Base-by-base conservation (phyloP, 2,113 vertebrate species). In the Leucopsar rothschildi region DNA sequence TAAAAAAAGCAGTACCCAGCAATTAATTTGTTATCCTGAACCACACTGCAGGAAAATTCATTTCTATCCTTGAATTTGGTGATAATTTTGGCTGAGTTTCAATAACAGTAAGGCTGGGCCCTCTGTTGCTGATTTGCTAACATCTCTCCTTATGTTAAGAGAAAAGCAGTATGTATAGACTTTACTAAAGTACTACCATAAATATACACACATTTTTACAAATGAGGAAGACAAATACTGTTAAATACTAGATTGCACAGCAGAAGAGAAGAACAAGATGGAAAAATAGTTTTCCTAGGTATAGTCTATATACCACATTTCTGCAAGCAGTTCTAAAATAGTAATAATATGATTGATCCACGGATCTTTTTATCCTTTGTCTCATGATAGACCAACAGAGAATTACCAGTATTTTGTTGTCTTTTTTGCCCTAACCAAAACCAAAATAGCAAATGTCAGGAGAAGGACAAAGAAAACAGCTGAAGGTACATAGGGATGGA, bases 121-220 rank as follows among this genome's bases (percentile, higher is more conserved):
- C 91, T 93, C 92, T 82, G 84, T 88, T 92, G 86, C 90, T 95
- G 72, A 75, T 92, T 93, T 95, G 85, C 49, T 92, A 86, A 69
- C 79, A 77, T 53, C 79, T 82, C 52, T 88, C 71, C 68, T 86
- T 94, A 78, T 69, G 84, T 77, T 90, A 83, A 75, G 86, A 79
- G 76, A 82, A 86, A 87, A 45, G 60, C 79, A 91, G 6, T 53
- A 86, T 50, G 83, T 72, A 91, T 40, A 92, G 60, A 70, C 60
- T 92, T 86, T 69, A 75, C 35, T 89, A 37, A 95, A 93, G 68
- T 76, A 79, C 73, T 86, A 90, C 80, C 35, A 89, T 56, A 95
- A 84, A 93, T 89, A 86, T 29, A 80, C 59, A 86, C 2, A 1
- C 65, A 83, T 79, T 90, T 95, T 88, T 81, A 84, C 87, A 71